Evolutionary conservation across 2,797 vertebrate genomes (phyloP).

Genomic region (Intellagama lesueurii): DNA sequence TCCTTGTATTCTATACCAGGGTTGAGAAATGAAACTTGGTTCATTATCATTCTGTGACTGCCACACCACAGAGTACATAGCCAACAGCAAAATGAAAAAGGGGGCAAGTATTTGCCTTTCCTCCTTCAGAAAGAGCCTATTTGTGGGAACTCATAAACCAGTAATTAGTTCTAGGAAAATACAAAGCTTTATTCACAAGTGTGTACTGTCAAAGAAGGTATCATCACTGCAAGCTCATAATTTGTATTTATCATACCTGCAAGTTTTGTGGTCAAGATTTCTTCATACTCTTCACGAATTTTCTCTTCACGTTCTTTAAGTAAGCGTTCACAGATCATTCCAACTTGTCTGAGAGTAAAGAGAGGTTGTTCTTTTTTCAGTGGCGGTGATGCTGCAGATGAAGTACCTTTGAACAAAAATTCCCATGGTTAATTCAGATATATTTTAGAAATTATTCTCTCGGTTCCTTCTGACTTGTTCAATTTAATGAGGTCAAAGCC

Average conservation of each 20-base stretch:
- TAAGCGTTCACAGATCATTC: constrained; percentile 97
- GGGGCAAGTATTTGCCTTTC: not conserved
- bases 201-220: not conserved
- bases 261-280: constrained; percentile 96
- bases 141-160: not conserved
- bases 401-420: constrained; percentile 77
- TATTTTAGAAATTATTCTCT: constrained; percentile 34
- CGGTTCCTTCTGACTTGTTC: not conserved
- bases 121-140: not conserved
- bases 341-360: constrained; percentile 95
- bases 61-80: not conserved
- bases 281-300: constrained; percentile 95
- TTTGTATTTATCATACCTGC: constrained; percentile 81
- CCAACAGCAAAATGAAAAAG: not conserved
- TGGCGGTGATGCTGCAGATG: constrained; percentile 87
- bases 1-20: not conserved
- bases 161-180: not conserved
- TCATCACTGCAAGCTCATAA: not conserved
- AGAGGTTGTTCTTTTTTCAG: constrained; percentile 95
- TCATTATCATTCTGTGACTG: not conserved
- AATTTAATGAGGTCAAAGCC: too few species aligned
- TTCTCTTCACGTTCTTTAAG: constrained; percentile 96
- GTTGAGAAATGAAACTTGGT: not conserved
- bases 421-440: constrained; percentile 37
- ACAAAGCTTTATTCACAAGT: not conserved